phyloP scores from a whole-genome alignment of 2,113 vertebrate genomes.

The Pangasianodon hypophthalmus region DNA sequence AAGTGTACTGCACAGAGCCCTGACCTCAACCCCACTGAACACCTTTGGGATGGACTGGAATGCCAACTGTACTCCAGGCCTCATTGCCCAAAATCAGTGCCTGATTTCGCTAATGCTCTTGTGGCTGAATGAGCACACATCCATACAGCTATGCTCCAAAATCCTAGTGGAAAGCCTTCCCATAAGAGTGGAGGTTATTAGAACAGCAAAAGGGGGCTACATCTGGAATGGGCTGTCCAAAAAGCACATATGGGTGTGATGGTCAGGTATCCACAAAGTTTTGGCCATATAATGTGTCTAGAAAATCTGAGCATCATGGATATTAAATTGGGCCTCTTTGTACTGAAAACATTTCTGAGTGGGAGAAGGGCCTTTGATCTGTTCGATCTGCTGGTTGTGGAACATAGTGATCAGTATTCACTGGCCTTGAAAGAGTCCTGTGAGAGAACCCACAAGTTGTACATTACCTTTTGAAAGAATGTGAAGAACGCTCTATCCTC shows the following conservation, averaged over 20 bases:
- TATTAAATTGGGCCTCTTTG: not conserved
- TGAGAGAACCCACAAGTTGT: not conserved
- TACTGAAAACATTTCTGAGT: constrained; percentile 32
- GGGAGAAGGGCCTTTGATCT: constrained; percentile 18
- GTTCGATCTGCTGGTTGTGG: constrained; percentile 27
- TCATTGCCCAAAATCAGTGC: too few species aligned
- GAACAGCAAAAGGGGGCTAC: too few species aligned
- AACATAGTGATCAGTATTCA: not conserved
- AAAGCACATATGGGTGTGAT: not conserved
- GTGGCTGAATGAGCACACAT: too few species aligned
- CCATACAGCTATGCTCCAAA: too few species aligned
- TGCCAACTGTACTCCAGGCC: too few species aligned
- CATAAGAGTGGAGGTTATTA: too few species aligned
- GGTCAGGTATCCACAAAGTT: not conserved
- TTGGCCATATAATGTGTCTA: not conserved
- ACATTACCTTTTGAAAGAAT: constrained; percentile 8
- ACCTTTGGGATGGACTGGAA: too few species aligned
- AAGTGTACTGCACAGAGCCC: too few species aligned
- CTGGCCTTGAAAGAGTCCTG: constrained; percentile 11
- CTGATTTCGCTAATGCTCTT: too few species aligned
- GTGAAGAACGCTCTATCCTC: not conserved
- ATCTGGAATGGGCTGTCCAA: too few species aligned
- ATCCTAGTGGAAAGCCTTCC: too few species aligned
- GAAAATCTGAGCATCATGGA: constrained; percentile 23
- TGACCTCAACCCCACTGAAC: too few species aligned